Evolutionary conservation across 2,888 invertebrate genomes (phyloP), one percentile per base, ranked within the genome.

Genomic region (Dorcus hopei): DNA sequence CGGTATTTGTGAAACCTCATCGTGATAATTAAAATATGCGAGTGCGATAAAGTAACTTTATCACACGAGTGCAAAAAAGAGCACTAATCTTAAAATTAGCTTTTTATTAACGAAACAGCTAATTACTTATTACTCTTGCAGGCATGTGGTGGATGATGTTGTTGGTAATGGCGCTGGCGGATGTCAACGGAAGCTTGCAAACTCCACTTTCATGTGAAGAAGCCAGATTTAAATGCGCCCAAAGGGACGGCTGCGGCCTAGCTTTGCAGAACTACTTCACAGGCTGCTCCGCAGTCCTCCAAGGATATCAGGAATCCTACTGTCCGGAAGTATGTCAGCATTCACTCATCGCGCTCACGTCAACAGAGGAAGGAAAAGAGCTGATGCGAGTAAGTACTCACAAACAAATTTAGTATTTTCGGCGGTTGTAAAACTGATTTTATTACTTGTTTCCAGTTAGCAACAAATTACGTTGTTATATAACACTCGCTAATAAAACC

Each of bases 241-340:
- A 86, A 74, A 84, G 91, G 64, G 83, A 83, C 38, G 91, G 91
- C 63, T 93, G 93, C 76, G 89, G 89, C 41, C 83, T 83, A 71
- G 91, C 91, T 9, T 82, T 92, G 57, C 86, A 87, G 75, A 88
- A 88, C 77, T 93, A 91, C 79, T 81, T 90, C 76, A 77, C 86
- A 62, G 85, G 87, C 68, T 93, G 93, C 73, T 85, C 86, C 7
- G 83, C 84, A 4, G 86, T 88, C 38, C 81, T 91, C 39, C 82
- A 86, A 48, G 83, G 86, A 33, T 78, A 68, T 56, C 72, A 58
- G 67, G 73, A 74, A 62, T 78, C 64, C 63, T 75, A 76, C 53
- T 93, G 93, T 72, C 87, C 90, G 0, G 85, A 87, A 69, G 80
- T 83, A 52, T 93, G 93, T 75, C 87, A 87, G 68, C 85, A 89